phyloP scores from a whole-genome alignment of 2,797 vertebrate species.

The Galago senegalensis region DNA sequence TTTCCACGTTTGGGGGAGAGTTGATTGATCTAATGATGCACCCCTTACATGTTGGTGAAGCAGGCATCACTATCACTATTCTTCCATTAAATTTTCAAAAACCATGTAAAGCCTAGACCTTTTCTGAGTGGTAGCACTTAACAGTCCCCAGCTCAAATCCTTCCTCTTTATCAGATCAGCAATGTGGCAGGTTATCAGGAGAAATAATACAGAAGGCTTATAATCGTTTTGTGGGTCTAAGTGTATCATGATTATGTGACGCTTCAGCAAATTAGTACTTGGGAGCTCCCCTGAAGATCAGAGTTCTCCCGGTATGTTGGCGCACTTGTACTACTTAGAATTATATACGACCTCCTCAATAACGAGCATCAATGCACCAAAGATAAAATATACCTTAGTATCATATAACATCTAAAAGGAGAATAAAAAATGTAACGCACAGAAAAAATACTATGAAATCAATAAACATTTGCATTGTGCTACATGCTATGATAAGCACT shows the following conservation, averaged over 20 bases:
- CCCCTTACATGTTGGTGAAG: background rate
- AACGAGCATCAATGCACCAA: background rate
- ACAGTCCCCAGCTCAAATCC: background rate
- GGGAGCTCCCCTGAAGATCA: background rate
- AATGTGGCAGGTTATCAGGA: background rate
- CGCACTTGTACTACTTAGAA: background rate
- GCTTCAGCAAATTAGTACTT: background rate
- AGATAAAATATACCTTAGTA: background rate
- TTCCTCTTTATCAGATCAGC: background rate
- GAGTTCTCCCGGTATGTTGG: background rate
- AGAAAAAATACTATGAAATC: background rate
- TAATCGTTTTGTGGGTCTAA: background rate
- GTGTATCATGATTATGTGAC: background rate
- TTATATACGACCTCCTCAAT: background rate
- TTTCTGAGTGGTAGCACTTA: background rate
- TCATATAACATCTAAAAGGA: background rate
- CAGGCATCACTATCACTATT: background rate
- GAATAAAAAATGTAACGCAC: background rate
- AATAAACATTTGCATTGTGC: background rate
- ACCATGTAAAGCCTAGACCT: background rate
- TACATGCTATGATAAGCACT: background rate
- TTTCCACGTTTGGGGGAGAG: background rate
- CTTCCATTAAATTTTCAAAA: background rate
- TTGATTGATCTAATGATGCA: background rate
- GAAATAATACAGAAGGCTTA: constrained; percentile 26